Conservation (phyloP, 2,113 vertebrate genomes). For the Thalassarche chlororhynchos region DNA sequence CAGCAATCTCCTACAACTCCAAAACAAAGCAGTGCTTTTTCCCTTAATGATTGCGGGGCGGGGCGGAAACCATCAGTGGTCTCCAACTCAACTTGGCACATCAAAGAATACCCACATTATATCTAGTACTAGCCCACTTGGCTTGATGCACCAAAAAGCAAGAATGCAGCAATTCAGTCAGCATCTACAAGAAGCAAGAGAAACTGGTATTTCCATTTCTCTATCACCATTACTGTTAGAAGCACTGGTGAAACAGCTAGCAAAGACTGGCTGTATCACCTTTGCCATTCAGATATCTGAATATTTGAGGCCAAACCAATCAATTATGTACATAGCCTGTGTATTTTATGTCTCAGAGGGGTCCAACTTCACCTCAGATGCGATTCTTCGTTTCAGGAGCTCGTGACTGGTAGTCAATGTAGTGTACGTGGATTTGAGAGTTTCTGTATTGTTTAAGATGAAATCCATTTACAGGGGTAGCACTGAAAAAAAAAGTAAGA, state of each 20-base stretch:
- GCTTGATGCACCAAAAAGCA: neutral
- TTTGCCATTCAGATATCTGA: neutral
- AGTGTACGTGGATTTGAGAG: neutral
- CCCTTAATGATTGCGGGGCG: fast-evolving
- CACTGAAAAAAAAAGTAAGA: neutral
- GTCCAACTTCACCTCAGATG: neutral
- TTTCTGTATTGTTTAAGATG: neutral
- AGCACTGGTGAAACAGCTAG: neutral
- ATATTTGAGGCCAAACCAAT: neutral
- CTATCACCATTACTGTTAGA: fast-evolving
- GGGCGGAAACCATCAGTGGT: fast-evolving
- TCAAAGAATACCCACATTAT: neutral
- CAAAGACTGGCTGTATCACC: neutral
- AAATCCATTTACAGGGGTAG: neutral
- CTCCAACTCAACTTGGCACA: neutral
- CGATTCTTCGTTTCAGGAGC: neutral
- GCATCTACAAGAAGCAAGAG: neutral
- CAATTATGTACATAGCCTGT: neutral
- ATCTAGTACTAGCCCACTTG: neutral
- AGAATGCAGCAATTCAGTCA: neutral
- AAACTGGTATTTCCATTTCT: neutral
- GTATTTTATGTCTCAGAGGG: neutral
- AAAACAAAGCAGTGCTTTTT: neutral
- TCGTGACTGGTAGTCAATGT: fast-evolving
- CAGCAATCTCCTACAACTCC: neutral